Evolutionary conservation across 1,140 invertebrate genomes (phyloP).

Genomic region (Drosophila kurseongensis): DNA sequence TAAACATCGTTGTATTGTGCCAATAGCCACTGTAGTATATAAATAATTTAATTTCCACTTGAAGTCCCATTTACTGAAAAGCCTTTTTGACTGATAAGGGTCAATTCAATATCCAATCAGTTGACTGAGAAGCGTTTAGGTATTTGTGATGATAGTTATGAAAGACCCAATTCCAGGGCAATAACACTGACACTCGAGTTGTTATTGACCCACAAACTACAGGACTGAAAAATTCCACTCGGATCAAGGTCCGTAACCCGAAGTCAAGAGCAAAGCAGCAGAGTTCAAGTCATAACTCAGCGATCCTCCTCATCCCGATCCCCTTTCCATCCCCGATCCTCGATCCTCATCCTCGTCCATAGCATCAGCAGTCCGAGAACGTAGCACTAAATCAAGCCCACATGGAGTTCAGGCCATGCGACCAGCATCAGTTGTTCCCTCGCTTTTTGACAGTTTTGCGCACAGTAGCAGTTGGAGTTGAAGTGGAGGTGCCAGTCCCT

Average conservation of each 20-base stretch:
- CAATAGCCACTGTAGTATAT: neutral
- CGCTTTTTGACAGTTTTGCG: conserved; percentile 63
- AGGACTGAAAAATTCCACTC: conserved; percentile 28
- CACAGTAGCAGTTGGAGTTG: conserved; percentile 66
- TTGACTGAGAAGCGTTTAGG: neutral
- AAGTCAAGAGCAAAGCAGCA: conserved; percentile 58
- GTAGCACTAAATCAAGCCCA: conserved; percentile 79
- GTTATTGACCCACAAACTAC: conserved; percentile 32
- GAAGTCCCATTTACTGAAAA: neutral
- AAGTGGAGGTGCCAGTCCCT: conserved; percentile 40
- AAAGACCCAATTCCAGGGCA: conserved; percentile 7
- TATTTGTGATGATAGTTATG: conserved; percentile 15
- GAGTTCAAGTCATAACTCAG: conserved; percentile 78
- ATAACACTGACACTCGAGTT: conserved; percentile 10
- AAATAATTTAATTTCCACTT: neutral
- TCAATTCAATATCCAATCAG: conserved; percentile 4
- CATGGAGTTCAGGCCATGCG: conserved; percentile 45
- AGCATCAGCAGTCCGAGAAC: conserved; percentile 49
- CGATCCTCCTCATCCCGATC: conserved; percentile 22
- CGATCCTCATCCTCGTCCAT: conserved; percentile 6
- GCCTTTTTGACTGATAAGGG: conserved; percentile 8
- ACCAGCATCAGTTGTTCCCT: conserved; percentile 60
- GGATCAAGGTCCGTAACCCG: conserved; percentile 29
- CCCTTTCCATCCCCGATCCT: conserved; percentile 6
- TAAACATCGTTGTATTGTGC: neutral